phyloP scores from a whole-genome alignment of 2,113 vertebrate species.

The Channa argus region DNA sequence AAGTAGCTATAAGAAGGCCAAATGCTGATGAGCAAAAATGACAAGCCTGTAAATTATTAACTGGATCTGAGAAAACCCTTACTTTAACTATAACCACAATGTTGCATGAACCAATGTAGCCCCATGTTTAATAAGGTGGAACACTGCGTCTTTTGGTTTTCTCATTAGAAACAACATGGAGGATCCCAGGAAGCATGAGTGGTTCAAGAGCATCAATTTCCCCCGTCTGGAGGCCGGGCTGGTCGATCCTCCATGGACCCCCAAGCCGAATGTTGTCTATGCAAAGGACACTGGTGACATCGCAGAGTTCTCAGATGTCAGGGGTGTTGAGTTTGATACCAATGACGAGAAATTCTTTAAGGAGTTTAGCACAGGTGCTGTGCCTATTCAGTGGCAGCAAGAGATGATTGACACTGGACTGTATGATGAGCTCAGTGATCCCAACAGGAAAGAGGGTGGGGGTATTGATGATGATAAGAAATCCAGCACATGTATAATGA shows the following conservation, averaged over 20 bases:
- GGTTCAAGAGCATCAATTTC: slow-evolving; percentile 93
- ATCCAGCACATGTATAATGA: slow-evolving; percentile 89
- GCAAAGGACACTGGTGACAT: slow-evolving; percentile 93
- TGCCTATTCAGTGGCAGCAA: slow-evolving; percentile 89
- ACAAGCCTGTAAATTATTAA: neutral
- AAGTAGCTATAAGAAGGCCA: neutral
- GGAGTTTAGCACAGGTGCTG: slow-evolving; percentile 90
- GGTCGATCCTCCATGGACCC: slow-evolving; percentile 88
- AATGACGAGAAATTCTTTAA: slow-evolving; percentile 92
- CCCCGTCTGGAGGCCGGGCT: slow-evolving; percentile 91
- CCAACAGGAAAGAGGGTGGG: slow-evolving; percentile 82
- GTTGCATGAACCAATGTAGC: neutral
- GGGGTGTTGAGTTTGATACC: slow-evolving; percentile 89
- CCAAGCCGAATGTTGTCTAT: slow-evolving; percentile 93
- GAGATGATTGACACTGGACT: slow-evolving; percentile 93
- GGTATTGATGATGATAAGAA: slow-evolving; percentile 80
- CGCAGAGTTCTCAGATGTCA: slow-evolving; percentile 92
- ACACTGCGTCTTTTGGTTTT: slow-evolving; percentile 31
- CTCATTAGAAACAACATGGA: slow-evolving; percentile 83
- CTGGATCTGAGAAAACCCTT: neutral
- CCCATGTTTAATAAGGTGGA: neutral
- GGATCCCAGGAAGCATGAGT: slow-evolving; percentile 91
- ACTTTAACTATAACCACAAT: neutral
- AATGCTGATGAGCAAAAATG: neutral
- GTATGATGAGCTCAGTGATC: slow-evolving; percentile 91